phyloP scores from a whole-genome alignment of 2,888 invertebrate genomes.

The Diplazon laetatorius region DNA sequence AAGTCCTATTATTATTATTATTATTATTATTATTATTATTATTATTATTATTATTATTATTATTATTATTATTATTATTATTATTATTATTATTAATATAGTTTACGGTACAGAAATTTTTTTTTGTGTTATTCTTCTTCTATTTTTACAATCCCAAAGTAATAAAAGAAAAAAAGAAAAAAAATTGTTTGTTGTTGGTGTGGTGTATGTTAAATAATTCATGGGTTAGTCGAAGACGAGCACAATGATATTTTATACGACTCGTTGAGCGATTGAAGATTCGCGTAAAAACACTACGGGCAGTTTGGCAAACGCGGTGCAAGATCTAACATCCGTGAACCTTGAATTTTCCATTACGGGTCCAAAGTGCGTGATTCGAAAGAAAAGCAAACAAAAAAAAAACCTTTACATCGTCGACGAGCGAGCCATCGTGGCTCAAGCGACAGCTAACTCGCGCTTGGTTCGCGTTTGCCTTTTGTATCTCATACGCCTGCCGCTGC shows the following conservation, averaged over 20 bases:
- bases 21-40: conserved; percentile 8
- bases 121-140: neutral
- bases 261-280: conserved; percentile 38
- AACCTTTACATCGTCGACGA: conserved; percentile 3
- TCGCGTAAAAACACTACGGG: conserved; percentile 36
- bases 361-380: too few relatives aligned
- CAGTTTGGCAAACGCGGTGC: conserved; percentile 42
- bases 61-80: too few relatives aligned
- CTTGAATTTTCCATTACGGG: too few relatives aligned
- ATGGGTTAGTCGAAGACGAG: conserved; percentile 52
- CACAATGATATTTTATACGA: conserved; percentile 56
- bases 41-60: neutral
- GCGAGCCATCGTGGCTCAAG: too few relatives aligned
- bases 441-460: conserved; percentile 27
- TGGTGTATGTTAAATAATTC: conserved; percentile 62
- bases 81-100: neutral
- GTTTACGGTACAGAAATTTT: too few relatives aligned
- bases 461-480: conserved; percentile 34
- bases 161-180: too few relatives aligned
- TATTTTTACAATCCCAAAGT: conserved; percentile 18
- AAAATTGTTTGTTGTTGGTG: conserved; percentile 36
- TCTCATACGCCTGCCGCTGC: conserved; percentile 50
- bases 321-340: conserved; percentile 31
- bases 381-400: too few relatives aligned
- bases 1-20: too few relatives aligned